Percentiles rank a stretch among this genome's conserved stretches.
Conservation (phyloP, 2,113 vertebrate species). For the Scophthalmus maximus region DNA sequence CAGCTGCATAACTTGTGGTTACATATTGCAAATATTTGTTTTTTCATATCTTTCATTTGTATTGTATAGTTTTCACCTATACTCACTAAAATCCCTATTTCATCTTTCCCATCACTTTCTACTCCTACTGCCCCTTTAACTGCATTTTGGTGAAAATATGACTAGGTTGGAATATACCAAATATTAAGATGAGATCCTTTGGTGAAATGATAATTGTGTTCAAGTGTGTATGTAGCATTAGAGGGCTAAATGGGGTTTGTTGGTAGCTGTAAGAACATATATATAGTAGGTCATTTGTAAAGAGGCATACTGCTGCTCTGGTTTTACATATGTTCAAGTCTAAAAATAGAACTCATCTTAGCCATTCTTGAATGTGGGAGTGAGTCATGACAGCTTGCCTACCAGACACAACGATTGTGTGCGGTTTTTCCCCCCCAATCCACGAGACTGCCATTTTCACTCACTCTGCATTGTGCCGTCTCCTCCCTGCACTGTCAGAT, state of each 20-base stretch:
- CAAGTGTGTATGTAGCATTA: neutral
- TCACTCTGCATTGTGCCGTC: neutral
- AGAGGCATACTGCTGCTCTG: slow-evolving; percentile 10
- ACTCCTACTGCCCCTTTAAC: neutral
- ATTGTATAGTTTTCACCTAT: too few species aligned
- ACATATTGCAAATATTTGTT: too few species aligned
- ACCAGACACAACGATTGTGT: neutral
- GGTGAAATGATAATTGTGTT: neutral
- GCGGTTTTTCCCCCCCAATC: neutral
- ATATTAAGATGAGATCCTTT: neutral
- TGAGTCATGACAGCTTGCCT: slow-evolving; percentile 55
- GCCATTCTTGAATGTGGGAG: slow-evolving; percentile 39
- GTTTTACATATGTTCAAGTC: slow-evolving; percentile 23
- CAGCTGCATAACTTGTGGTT: neutral
- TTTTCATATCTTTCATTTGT: too few species aligned
- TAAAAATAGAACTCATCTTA: slow-evolving; percentile 52
- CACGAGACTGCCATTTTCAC: slow-evolving; percentile 3
- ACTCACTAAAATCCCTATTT: too few species aligned
- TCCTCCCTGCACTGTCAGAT: slow-evolving; percentile 4
- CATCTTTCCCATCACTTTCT: too few species aligned
- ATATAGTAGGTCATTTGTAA: neutral
- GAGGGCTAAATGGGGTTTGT: neutral
- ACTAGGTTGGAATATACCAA: neutral
- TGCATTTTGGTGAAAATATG: neutral
- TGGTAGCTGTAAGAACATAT: neutral